phyloP scores from a whole-genome alignment of 2,113 vertebrate species.

The Morone saxatilis region DNA sequence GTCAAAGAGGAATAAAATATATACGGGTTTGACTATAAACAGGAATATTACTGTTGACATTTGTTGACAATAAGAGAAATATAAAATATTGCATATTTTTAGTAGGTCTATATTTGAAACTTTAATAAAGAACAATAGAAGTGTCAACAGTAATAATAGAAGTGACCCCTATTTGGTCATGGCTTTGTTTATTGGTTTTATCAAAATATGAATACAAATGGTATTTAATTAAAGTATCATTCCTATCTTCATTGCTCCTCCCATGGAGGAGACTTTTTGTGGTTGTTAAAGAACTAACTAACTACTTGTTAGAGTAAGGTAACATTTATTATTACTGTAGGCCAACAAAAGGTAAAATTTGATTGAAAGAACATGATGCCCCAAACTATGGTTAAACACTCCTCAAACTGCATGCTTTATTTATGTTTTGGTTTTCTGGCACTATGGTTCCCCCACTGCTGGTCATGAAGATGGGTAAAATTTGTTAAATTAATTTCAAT shows the following conservation, averaged over 20 bases:
- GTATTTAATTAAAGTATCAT: background rate
- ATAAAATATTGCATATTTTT: background rate
- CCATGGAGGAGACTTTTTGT: background rate
- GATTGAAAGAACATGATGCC: background rate
- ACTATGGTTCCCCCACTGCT: background rate
- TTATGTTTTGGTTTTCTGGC: background rate
- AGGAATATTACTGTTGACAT: background rate
- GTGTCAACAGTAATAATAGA: background rate
- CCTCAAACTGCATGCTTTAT: background rate
- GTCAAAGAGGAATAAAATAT: background rate
- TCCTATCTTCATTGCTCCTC: background rate
- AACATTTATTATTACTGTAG: background rate
- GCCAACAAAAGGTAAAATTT: background rate
- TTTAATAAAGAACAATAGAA: background rate
- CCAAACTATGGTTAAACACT: background rate
- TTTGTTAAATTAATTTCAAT: background rate
- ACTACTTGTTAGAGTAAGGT: background rate
- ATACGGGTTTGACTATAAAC: background rate
- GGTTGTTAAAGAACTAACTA: background rate
- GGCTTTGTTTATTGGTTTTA: background rate
- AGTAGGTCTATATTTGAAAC: background rate
- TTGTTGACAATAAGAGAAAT: background rate
- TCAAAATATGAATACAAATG: background rate
- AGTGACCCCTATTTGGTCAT: background rate
- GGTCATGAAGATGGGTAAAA: background rate